These are phyloP conservation scores for Hemitrygon akajei DNA, from an alignment of 2,797 vertebrate species.

Conservation along the genomic window DNA sequence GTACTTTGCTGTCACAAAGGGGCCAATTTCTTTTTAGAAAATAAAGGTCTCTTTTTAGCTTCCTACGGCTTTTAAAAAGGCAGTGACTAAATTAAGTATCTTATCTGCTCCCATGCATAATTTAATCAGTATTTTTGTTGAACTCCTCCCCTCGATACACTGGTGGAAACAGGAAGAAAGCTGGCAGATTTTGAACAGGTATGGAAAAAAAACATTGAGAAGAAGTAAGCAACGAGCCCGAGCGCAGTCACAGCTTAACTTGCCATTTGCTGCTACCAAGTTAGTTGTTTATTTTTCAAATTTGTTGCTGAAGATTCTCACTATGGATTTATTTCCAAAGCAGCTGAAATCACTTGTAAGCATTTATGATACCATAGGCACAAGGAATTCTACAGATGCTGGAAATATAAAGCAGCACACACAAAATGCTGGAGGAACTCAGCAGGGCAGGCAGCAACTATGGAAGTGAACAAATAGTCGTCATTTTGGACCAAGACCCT, in stretches of 20 bases:
- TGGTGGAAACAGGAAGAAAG: conserved; percentile 34
- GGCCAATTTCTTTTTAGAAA: conserved; percentile 85
- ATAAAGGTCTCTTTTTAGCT: conserved; percentile 82
- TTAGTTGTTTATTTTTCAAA: neutral
- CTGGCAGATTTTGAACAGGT: conserved; percentile 35
- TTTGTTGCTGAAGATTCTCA: conserved; percentile 28
- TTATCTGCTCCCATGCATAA: conserved; percentile 76
- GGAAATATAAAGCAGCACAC: no score
- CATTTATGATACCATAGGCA: neutral
- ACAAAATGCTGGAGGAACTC: no score
- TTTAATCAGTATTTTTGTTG: conserved; percentile 69
- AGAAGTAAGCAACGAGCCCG: neutral
- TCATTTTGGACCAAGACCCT: no score
- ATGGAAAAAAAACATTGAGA: neutral
- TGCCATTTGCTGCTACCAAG: neutral
- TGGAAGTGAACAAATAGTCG: no score
- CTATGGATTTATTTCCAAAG: conserved; percentile 5
- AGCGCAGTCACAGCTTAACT: neutral
- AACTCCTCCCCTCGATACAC: conserved; percentile 32
- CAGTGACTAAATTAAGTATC: conserved; percentile 75
- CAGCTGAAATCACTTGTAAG: neutral
- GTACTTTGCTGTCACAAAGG: conserved; percentile 88
- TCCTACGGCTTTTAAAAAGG: conserved; percentile 72
- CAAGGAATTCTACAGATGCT: no score
- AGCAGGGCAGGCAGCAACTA: no score